Conservation (phyloP, 2,113 vertebrate species). For the Archocentrus centrarchus region DNA sequence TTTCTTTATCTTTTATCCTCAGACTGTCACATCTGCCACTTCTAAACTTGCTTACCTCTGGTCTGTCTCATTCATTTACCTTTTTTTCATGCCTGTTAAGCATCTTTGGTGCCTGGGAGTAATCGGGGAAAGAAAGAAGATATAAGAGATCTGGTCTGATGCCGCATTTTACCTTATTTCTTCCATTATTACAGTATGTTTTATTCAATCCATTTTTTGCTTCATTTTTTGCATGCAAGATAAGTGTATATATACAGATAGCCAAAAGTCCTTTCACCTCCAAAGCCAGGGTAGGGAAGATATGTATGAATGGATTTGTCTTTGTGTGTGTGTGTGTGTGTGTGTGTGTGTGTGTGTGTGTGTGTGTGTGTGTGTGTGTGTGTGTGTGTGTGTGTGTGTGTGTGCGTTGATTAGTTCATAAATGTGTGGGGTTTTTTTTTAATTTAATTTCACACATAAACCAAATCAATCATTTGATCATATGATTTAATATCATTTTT, state of each 20-base stretch:
- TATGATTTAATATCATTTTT: not conserved
- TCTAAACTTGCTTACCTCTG: not conserved
- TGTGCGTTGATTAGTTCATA: not conserved
- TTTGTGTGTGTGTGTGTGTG: not conserved
- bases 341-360: too few species aligned
- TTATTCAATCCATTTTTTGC: not conserved
- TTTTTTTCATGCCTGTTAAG: not conserved
- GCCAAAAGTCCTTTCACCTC: not conserved
- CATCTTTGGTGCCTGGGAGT: not conserved
- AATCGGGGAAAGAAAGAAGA: not conserved
- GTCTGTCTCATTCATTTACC: not conserved
- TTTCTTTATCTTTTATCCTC: slow-evolving; percentile 16
- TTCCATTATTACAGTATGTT: not conserved
- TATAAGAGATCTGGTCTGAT: not conserved
- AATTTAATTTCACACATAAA: not conserved
- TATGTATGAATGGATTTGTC: not conserved
- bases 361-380: too few species aligned
- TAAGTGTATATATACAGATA: not conserved
- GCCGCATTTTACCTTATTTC: not conserved
- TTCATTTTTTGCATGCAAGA: too few species aligned
- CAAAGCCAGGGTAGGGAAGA: not conserved
- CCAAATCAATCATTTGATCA: not conserved
- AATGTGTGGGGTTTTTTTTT: not conserved
- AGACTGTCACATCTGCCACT: slow-evolving; percentile 23
- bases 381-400: too few species aligned